A percentile compares a stretch with the other conserved stretches of the same genome.
phyloP scores from a whole-genome alignment of 2,113 vertebrate genomes.

The Ctenomys sociabilis region DNA sequence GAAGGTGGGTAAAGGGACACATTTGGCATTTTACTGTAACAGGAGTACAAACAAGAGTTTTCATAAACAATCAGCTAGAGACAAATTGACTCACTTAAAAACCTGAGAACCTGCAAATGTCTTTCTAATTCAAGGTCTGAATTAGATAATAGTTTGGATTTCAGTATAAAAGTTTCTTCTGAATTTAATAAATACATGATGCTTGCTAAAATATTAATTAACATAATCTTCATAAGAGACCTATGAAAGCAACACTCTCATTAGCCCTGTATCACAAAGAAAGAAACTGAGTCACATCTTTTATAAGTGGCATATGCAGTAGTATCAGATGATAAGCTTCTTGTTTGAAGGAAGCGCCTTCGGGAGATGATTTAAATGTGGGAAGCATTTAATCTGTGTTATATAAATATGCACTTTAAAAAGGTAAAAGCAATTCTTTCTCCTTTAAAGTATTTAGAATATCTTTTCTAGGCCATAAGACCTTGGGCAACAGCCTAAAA shows the following conservation, averaged over 20 bases:
- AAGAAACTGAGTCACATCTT: neutral
- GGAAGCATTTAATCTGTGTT: neutral
- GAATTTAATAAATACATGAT: neutral
- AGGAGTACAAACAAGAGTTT: neutral
- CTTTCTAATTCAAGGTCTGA: slow-evolving; percentile 45
- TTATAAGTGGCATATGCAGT: neutral
- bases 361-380: neutral
- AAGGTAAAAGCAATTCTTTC: slow-evolving; percentile 31
- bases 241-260: neutral
- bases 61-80: slow-evolving; percentile 14
- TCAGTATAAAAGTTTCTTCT: neutral
- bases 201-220: neutral
- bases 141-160: slow-evolving; percentile 1
- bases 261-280: neutral
- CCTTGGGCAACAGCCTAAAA: neutral
- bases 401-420: neutral
- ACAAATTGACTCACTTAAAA: slow-evolving; percentile 35
- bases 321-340: neutral
- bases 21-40: neutral
- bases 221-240: neutral
- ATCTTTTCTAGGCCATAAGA: neutral
- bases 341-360: neutral
- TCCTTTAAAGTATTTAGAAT: neutral
- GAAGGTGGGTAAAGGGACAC: neutral
- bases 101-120: slow-evolving; percentile 17